Base-by-base conservation (phyloP, 2,797 vertebrate genomes). In the Yasuhikotakia modesta region DNA sequence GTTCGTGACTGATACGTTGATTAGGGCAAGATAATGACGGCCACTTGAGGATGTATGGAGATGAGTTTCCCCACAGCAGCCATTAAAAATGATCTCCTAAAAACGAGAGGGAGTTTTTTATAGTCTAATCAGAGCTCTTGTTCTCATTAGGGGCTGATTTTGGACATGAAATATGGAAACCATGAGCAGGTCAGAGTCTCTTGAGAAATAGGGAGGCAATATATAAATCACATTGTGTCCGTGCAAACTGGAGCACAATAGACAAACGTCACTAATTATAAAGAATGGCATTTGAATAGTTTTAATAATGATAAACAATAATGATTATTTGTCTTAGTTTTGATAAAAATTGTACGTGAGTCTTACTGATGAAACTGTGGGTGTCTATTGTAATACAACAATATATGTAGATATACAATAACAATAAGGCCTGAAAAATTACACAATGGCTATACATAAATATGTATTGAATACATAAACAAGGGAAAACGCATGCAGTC, bases 1-100 rank as follows among this genome's bases (percentile, higher is more conserved):
- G 19, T 76, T 66, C 72, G 19, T 48, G 81, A 82, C 80, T 63
- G 72, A 63, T 14, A 32, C 65, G 61, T 74, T 80, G 83, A 84
- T 84, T 80, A 78, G 70, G 48, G 22, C 52, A 65, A 70, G 81
- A 81, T 85, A 85, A 82, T 76, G 69, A 67, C 3, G 64, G 72
- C 64, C 72, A 81, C 81, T 81, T 82, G 70, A 74, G 78, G 63
- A 53, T 70, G 70, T 35, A 46, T 46, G 61, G 66, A 82, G 67
- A 75, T 71, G 67, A 48, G 63, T 27, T n/a, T 24, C 24, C 27
- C 53, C 16, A 24, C 10, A 66, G 60, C 52, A 39, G 27, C 60
- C 60, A 39, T 66, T n/a, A 48, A 79, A 63, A 52, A 79, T 85
- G 64, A 81, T 61, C 57, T 65, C 14, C 35, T 73, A n/a, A n/a